Conservation (phyloP, 2,888 invertebrate species). For the Pseudococcus viburni region DNA sequence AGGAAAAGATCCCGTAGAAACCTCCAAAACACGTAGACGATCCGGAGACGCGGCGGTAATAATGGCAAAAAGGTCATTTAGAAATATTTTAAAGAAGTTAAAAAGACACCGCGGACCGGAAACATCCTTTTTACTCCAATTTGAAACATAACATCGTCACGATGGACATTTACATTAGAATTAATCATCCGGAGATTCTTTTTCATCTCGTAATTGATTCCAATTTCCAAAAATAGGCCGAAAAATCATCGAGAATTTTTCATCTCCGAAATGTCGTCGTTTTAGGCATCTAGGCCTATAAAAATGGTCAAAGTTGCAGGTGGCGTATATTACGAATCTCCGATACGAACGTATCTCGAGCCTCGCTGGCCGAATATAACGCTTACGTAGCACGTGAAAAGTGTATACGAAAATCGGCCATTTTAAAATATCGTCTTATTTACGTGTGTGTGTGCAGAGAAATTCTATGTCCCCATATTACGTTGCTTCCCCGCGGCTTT, state of each 20-base stretch:
- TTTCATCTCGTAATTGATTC: too few species aligned
- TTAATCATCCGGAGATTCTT: too few species aligned
- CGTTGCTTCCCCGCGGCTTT: conserved; percentile 58
- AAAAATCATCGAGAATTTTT: too few species aligned
- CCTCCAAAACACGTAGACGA: conserved; percentile 10
- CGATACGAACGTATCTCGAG: background rate
- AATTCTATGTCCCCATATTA: conserved; percentile 60
- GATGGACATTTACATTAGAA: too few species aligned
- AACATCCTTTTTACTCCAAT: too few species aligned
- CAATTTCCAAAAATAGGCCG: too few species aligned
- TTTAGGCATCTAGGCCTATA: too few species aligned
- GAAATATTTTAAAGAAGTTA: conserved; percentile 20
- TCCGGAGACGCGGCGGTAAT: background rate
- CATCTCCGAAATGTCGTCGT: too few species aligned
- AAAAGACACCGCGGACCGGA: background rate
- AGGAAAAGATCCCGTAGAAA: background rate
- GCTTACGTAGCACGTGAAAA: conserved; percentile 13
- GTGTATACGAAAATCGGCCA: conserved; percentile 57
- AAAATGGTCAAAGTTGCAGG: background rate
- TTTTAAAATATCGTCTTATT: conserved; percentile 62
- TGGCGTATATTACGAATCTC: background rate
- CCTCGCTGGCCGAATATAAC: background rate
- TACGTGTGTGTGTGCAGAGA: conserved; percentile 41
- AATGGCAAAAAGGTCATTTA: conserved; percentile 15
- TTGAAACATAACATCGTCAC: too few species aligned